A percentile compares a stretch with the other conserved stretches of the same genome.
Evolutionary conservation across 2,113 vertebrate species (phyloP).

Genomic region (Herpailurus yagouaroundi): DNA sequence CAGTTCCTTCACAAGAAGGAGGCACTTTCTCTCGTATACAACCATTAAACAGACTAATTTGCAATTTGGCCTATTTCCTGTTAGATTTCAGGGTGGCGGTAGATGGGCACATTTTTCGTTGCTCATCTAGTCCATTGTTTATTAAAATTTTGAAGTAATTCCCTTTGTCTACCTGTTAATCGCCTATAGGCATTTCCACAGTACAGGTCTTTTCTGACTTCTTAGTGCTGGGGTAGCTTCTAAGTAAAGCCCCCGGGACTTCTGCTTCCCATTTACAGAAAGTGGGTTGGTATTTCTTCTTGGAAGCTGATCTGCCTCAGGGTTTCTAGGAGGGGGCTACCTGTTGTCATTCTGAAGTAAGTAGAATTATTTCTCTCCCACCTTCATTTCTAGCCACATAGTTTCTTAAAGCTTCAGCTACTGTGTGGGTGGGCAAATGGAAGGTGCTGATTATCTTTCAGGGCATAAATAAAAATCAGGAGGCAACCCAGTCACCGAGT

Average conservation of each 20-base stretch:
- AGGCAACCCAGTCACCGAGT: slow-evolving; percentile 59
- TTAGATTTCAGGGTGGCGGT: neutral
- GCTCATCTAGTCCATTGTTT: neutral
- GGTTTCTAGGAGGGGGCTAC: neutral
- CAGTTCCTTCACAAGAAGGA: neutral
- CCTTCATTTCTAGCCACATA: neutral
- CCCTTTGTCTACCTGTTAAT: neutral
- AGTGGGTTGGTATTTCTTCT: neutral
- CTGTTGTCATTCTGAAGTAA: neutral
- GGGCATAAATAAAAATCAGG: slow-evolving; percentile 73
- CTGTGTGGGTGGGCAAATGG: slow-evolving; percentile 43
- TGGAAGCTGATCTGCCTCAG: neutral
- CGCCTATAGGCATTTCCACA: neutral
- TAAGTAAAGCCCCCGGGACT: neutral
- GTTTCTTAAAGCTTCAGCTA: slow-evolving; percentile 39
- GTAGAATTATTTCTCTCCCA: neutral
- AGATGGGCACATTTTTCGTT: neutral
- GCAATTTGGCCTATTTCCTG: neutral
- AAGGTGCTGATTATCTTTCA: slow-evolving; percentile 55
- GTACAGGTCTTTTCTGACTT: neutral
- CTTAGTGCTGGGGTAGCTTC: neutral
- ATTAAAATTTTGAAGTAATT: neutral
- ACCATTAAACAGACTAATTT: neutral
- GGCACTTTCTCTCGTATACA: neutral
- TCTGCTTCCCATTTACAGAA: neutral